phyloP scores from a whole-genome alignment of 2,113 vertebrate genomes.

The Pterocles burchelli region DNA sequence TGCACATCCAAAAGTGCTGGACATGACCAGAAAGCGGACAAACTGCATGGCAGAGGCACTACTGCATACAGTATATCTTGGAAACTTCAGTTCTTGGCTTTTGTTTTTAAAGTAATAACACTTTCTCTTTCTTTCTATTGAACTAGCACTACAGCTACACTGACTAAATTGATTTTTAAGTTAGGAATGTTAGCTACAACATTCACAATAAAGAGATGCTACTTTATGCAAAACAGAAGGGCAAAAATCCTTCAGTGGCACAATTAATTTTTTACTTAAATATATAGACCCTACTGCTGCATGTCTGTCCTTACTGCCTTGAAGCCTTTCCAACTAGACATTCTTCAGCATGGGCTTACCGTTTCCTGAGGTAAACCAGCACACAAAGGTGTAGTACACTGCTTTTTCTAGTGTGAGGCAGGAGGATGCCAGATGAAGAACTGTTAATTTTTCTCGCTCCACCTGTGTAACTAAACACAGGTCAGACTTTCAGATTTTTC shows the following conservation, averaged over 20 bases:
- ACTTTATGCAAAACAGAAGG: not conserved
- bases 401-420: not conserved
- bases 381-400: not conserved
- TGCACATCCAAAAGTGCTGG: not conserved
- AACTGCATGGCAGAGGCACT: fast-evolving
- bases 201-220: not conserved
- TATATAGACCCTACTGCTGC: not conserved
- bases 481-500: not conserved
- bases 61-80: fast-evolving
- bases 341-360: not conserved
- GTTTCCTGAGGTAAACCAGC: not conserved
- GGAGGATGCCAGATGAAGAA: not conserved
- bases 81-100: not conserved
- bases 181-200: not conserved
- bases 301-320: not conserved
- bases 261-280: not conserved
- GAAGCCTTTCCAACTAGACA: not conserved
- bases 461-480: not conserved
- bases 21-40: not conserved
- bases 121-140: not conserved
- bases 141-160: not conserved
- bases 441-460: not conserved
- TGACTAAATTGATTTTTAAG: not conserved
- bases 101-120: not conserved
- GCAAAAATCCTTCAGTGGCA: not conserved